Percentiles rank a stretch among this genome's conserved stretches.
Conservation (phyloP, 2,888 invertebrate species). For the Dilophus febrilis region DNA sequence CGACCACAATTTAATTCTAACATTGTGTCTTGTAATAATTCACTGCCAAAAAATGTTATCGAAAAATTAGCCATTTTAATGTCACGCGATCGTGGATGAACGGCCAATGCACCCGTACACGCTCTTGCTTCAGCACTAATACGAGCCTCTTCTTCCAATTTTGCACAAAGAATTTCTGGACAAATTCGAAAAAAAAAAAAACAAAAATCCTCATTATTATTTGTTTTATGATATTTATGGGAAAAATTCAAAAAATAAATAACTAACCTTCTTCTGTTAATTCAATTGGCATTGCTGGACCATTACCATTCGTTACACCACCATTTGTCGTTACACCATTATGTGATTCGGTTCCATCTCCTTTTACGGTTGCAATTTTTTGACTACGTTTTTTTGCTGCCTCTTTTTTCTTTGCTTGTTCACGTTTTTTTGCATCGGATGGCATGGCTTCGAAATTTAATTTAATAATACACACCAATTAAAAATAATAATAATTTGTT, state of each 20-base stretch:
- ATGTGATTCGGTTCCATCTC: conserved; percentile 25
- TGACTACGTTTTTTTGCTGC: conserved; percentile 58
- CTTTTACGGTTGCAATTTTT: conserved; percentile 33
- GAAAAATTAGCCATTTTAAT: conserved; percentile 92
- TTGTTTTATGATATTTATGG: neutral
- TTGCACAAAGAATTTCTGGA: conserved; percentile 68
- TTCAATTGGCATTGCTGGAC: conserved; percentile 13
- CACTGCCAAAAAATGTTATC: conserved; percentile 94
- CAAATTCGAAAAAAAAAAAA: conserved; percentile 14
- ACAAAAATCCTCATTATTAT: neutral
- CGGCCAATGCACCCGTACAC: conserved; percentile 86
- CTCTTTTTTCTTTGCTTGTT: conserved; percentile 94
- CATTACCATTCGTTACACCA: conserved; percentile 52
- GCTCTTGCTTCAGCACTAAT: conserved; percentile 86
- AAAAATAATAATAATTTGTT: no score
- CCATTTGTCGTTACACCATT: conserved; percentile 39
- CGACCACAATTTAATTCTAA: conserved; percentile 95
- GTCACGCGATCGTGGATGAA: conserved; percentile 91
- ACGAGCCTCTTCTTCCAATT: conserved; percentile 77
- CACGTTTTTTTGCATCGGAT: conserved; percentile 96
- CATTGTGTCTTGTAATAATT: conserved; percentile 87
- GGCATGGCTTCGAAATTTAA: conserved; percentile 50
- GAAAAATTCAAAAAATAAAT: no score
- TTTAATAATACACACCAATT: no score
- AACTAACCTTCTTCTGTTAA: conserved; percentile 23